These are phyloP conservation scores for Amblyornis subalaris DNA, from an alignment of 2,113 vertebrate genomes.

Conservation along the genomic window DNA sequence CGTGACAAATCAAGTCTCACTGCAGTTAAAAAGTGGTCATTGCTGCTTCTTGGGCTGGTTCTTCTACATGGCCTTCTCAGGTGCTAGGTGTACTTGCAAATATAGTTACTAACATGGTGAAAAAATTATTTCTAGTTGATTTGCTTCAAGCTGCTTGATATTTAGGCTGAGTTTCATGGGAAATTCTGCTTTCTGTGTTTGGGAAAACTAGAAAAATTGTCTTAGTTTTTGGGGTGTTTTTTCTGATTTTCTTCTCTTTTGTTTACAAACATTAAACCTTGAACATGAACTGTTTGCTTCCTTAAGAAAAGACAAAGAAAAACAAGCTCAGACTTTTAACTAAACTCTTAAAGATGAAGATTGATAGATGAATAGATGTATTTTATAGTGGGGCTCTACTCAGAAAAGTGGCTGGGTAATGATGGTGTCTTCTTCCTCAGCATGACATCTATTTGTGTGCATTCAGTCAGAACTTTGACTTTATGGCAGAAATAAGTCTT, in stretches of 20 bases:
- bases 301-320: background rate
- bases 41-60: background rate
- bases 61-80: background rate
- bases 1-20: background rate
- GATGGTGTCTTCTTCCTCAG: background rate
- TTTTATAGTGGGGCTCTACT: background rate
- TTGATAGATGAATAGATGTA: background rate
- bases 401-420: background rate
- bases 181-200: background rate
- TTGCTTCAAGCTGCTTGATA: background rate
- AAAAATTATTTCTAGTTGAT: background rate
- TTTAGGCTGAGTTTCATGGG: background rate
- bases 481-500: constrained; percentile 26
- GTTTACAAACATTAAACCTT: background rate
- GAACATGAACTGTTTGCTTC: background rate
- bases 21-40: background rate
- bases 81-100: background rate
- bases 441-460: background rate
- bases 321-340: background rate
- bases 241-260: background rate
- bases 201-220: background rate
- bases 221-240: background rate
- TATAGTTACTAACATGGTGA: background rate
- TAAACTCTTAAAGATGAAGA: background rate
- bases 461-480: constrained; percentile 3